Evolutionary conservation across 2,888 invertebrate genomes (phyloP), one percentile per base, ranked within the genome.

Genomic region (Trilocha varians): DNA sequence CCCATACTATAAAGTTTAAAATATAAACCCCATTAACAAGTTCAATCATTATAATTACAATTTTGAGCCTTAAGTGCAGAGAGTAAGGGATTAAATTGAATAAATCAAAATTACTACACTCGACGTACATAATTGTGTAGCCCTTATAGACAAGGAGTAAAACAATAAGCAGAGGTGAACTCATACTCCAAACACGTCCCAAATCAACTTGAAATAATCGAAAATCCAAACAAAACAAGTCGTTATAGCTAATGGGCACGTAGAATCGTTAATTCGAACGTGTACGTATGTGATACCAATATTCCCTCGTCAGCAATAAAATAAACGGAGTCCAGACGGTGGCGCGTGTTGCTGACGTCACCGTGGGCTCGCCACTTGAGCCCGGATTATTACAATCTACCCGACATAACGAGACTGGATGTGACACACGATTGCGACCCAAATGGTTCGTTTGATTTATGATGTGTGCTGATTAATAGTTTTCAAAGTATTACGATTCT

Each of bases 251-350:
- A 50, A 48, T 46, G 46, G 33, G 25, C 44, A 45, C 57, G 42
- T 54, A 52, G 57, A 52, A 52, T 35, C 39, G 48, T 48, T 55
- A 49, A 53, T 53, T 43, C 37, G 39, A 33, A 16, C 25, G 25
- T 25, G 38, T 15, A 25, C 14, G 25, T 25, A 38, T 38, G 32
- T 9, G 25, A 44, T 49, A 43, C 42, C 40, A 44, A 55, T 52
- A 52, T 45, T 53, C 57, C 54, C 57, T 44, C 50, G 57, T 44
- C 49, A 44, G 61, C 55, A 62, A 71, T 76, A 73, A 71, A 72
- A 69, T 65, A 55, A 65, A 71, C 52, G 65, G 57, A 55, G 52
- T 53, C 55, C 43, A 35, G 50, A 41, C 48, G 53, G 50, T 50
- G 52, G 57, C 57, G 57, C 52, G 49, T 51, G 51, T 47, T 42